Percentiles rank a stretch among this genome's conserved stretches.
These are phyloP conservation scores for Dolomedes plantarius DNA, from an alignment of 2,888 invertebrate genomes.

Conservation along the genomic window DNA sequence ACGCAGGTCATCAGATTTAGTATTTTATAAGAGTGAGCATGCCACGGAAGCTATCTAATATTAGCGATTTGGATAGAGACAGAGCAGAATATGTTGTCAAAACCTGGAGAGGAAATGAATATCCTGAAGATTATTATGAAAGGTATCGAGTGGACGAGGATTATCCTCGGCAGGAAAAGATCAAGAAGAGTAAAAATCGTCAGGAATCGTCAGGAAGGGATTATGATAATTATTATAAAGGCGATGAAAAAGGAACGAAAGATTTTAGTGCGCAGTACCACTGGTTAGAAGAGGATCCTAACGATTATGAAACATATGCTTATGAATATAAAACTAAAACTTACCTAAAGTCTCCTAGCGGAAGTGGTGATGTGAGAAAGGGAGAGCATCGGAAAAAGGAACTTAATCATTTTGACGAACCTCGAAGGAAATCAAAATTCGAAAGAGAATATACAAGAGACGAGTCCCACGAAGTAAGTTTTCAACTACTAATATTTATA, in stretches of 20 bases:
- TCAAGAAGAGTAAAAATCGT: not conserved
- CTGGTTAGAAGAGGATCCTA: not conserved
- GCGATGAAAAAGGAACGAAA: not conserved
- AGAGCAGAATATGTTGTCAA: not conserved
- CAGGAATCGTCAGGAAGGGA: not conserved
- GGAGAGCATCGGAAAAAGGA: not conserved
- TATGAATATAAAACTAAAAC: conserved; percentile 33
- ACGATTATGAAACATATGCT: conserved; percentile 40
- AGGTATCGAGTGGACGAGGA: not conserved
- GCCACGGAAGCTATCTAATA: not conserved
- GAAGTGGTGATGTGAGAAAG: not conserved
- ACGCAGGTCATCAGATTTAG: too few relatives aligned
- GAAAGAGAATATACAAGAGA: not conserved
- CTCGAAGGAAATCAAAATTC: not conserved
- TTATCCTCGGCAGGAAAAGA: not conserved
- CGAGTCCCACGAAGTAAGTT: not conserved
- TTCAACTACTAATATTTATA: too few relatives aligned
- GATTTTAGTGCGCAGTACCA: not conserved
- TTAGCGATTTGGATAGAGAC: not conserved
- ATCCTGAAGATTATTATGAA: not conserved
- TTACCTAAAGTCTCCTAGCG: not conserved
- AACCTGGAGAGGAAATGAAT: not conserved
- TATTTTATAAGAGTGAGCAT: not conserved
- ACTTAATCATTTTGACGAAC: not conserved
- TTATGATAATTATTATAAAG: not conserved